Evolutionary conservation across 2,113 vertebrate genomes (phyloP).

Genomic region (Aptenodytes patagonicus): DNA sequence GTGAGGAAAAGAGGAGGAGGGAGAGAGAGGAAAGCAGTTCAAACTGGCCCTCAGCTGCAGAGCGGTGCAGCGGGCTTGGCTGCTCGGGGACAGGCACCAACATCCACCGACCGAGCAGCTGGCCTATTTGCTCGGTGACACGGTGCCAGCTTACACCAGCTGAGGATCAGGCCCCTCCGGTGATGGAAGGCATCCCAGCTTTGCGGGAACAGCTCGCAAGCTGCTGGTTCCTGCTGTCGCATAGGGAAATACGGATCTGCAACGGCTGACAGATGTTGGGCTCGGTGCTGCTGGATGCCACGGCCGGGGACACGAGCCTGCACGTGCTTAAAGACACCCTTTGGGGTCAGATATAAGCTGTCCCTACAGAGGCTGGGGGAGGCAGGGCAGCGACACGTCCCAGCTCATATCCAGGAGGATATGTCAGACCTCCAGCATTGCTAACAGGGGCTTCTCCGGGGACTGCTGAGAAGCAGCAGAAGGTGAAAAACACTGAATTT

Average conservation of each 20-base stretch:
- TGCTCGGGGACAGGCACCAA: background rate
- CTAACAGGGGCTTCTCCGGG: background rate
- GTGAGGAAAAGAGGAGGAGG: background rate
- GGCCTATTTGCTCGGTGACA: background rate
- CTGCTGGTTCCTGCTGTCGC: background rate
- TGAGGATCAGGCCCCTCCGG: background rate
- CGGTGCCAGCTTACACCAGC: background rate
- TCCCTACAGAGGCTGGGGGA: background rate
- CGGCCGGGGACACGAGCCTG: accelerated
- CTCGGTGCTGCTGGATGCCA: background rate
- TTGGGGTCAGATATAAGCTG: accelerated
- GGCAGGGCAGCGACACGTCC: background rate
- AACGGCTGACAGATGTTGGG: background rate
- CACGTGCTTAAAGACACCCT: background rate
- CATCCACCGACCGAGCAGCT: background rate
- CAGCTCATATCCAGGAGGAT: accelerated
- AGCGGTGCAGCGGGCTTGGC: background rate
- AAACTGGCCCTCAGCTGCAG: background rate
- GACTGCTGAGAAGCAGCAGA: background rate
- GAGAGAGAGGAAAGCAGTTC: background rate
- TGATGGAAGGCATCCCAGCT: background rate
- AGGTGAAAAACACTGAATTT: accelerated
- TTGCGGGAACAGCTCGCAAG: accelerated
- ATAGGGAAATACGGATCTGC: accelerated
- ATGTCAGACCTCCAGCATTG: background rate